Conservation (phyloP, 2,888 invertebrate genomes). For the Drosophila tripunctata region DNA sequence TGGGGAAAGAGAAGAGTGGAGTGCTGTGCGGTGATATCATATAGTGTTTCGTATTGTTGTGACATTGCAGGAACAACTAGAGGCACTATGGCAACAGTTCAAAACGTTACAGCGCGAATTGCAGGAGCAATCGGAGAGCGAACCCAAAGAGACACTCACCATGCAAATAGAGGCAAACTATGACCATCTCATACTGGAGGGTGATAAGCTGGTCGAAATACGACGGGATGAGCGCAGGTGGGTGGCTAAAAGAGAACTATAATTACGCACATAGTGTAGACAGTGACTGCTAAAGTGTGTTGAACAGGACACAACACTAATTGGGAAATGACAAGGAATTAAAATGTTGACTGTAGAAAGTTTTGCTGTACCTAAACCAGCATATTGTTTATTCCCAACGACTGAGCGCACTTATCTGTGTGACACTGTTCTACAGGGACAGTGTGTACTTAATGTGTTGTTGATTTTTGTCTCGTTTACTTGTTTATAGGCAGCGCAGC, state of each 20-base stretch:
- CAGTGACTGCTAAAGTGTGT: conserved; percentile 20
- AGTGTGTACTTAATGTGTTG: conserved; percentile 6
- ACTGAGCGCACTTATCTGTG: not conserved
- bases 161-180: conserved; percentile 84
- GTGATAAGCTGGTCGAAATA: conserved; percentile 82
- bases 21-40: not conserved
- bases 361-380: no score
- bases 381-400: no score
- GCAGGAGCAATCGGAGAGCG: conserved; percentile 81
- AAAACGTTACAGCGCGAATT: conserved; percentile 82
- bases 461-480: conserved; percentile 17
- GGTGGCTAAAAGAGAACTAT: not conserved
- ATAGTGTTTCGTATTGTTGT: no score
- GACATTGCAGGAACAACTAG: conserved; percentile 73
- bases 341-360: not conserved
- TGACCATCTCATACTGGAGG: conserved; percentile 82
- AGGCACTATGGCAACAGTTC: conserved; percentile 83
- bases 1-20: not conserved
- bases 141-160: conserved; percentile 81
- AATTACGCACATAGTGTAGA: conserved; percentile 28
- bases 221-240: conserved; percentile 81
- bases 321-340: not conserved
- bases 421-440: conserved; percentile 39
- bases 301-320: not conserved
- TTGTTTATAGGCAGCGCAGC: conserved; percentile 72